Evolutionary conservation across 1,140 invertebrate species (phyloP), one percentile per base, ranked within the genome.

Genomic region (Lepidurus packardi): DNA sequence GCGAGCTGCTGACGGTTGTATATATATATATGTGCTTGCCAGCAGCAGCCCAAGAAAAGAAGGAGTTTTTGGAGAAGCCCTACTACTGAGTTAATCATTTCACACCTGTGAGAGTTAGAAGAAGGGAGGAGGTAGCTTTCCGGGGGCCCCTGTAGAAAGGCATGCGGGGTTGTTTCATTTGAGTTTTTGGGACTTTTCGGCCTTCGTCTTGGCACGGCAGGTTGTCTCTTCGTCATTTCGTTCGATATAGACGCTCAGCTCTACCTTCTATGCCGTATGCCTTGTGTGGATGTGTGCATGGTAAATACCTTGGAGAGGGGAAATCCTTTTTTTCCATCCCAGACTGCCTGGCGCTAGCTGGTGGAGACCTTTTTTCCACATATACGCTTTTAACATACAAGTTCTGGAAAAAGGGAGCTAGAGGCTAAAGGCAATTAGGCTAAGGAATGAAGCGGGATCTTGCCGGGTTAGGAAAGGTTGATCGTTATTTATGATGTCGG

Each of bases 61-160:
- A 65, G 53, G 53, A 65, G 53, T 65, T 65, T 13, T 13, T 6
- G 21, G 53, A n/a, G 16, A 16, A 65, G 53, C 53, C 53, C 53
- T 65, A 65, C 53, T n/a, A 65, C 53, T 65, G 53, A 65, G 53
- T 65, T 65, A 65, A 65, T 65, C 53, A 65, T 65, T 65, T 65
- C 53, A 65, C 53, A 65, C 53, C 53, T 65, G 53, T 65, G 53
- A 65, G 53, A 65, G 21, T 16, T 65, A 21, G n/a, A 7, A n/a
- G 16, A n/a, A 65, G 21, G 53, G 13, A 13, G 21, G 53, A 65
- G 21, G 53, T 13, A 65, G 9, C 21, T 65, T 65, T 65, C 53
- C 53, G 53, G 53, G 53, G 53, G 53, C 53, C 53, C 21, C 16
- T 2, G 53, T 21, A 65, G 53, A 65, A 65, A 65, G 53, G 53